Base-by-base conservation (phyloP, 2,113 vertebrate species). In the Scalopus aquaticus region DNA sequence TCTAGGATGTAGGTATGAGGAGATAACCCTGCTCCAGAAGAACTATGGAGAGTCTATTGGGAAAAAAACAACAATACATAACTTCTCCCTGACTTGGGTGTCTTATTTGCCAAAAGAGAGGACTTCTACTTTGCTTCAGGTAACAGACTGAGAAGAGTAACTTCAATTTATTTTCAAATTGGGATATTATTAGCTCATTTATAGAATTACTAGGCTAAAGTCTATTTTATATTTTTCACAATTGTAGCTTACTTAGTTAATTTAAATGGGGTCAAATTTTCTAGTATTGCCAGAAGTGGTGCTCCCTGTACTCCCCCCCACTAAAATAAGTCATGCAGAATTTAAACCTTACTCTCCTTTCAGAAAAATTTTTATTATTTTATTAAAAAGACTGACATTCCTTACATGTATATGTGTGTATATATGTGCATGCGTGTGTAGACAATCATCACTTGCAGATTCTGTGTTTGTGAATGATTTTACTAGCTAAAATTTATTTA, bases 231-330 rank as follows among this genome's bases (percentile, higher is more conserved):
- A 3, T 37, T 65, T 26, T 83, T 74, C 22, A 37, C 5, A 83
- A 26, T 37, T 72, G 10, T 1, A 67, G 44, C 9, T 72, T 51
- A 35, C 44, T 80, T 37, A 49, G 16, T 89, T 79, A 30, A 74
- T n/a, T 84, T 70, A 62, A 22, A 37, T 58, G 64, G 9, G 7
- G 16, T 44, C 60, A 8, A 28, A 60, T 80, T 79, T 91, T 64
- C 24, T 30, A 22, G 0, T 42, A 32, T 80, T 90, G 83, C 22
- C 44, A 24, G 10, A 82, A 87, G 13, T 30, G 12, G n/a, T 73
- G n/a, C 22, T 65, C 17, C 3, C 17, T 1, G 5, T 22, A 54
- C 1, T 62, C 0, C n/a, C n/a, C 6, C 9, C 1, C 1, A 69
- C 42, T 60, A 30, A 64, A 79, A 84, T 26, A 62, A 39, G 6